Evolutionary conservation across 2,113 vertebrate species (phyloP).

Genomic region (Thomomys bottae): DNA sequence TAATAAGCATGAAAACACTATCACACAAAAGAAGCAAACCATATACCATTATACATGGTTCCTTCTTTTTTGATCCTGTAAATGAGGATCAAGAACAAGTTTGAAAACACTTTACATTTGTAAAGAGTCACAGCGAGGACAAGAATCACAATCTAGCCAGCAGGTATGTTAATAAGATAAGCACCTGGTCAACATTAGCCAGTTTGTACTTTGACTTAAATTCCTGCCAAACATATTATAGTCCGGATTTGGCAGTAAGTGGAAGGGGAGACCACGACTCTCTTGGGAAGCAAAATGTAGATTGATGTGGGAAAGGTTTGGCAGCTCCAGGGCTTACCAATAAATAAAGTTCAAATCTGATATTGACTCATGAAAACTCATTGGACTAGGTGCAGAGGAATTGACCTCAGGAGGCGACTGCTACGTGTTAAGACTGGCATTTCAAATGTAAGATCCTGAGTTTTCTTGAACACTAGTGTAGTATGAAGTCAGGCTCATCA

Average conservation of each 20-base stretch:
- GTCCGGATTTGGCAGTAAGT: constrained; percentile 44
- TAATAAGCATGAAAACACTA: not conserved
- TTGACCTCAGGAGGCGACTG: constrained; percentile 2
- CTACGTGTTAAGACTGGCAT: not conserved
- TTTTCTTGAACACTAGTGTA: not conserved
- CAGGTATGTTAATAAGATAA: not conserved
- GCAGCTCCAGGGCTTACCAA: constrained; percentile 64
- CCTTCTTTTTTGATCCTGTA: constrained; percentile 13
- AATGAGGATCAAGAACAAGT: not conserved
- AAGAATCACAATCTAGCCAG: not conserved
- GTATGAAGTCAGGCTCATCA: not conserved
- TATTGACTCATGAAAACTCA: constrained; percentile 71
- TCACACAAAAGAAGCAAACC: constrained; percentile 14
- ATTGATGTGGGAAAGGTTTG: constrained; percentile 53
- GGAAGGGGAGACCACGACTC: constrained; percentile 67
- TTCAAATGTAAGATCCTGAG: not conserved
- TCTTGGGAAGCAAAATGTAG: constrained; percentile 78
- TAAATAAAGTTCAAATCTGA: constrained; percentile 31
- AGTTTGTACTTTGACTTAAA: constrained; percentile 33
- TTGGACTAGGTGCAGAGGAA: constrained; percentile 78
- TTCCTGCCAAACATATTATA: constrained; percentile 30
- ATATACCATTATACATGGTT: not conserved
- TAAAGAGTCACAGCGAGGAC: not conserved
- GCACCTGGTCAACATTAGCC: constrained; percentile 15
- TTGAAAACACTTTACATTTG: constrained; percentile 16